Base-by-base conservation (phyloP, 2,888 invertebrate species). In the Lasioglossum pauxillum region DNA sequence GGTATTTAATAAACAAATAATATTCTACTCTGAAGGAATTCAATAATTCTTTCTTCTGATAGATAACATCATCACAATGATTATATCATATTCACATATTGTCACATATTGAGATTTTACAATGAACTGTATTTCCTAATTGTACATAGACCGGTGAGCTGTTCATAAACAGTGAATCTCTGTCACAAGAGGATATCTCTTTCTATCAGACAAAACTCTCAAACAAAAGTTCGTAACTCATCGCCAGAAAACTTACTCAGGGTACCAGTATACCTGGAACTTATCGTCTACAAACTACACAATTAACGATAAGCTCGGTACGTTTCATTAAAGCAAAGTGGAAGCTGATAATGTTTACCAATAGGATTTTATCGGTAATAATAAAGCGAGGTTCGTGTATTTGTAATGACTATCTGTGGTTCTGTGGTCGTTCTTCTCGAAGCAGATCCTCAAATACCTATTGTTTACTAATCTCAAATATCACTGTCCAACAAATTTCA, bases 291-390 rank as follows among this genome's bases (percentile, higher is more conserved):
- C 49, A 49, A 75, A 46, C 69, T 76, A 67, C 85, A 73, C 85
- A 78, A 85, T 86, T 79, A 85, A 31, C 78, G 82, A 86, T 86
- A 85, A 86, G 82, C 72, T 3, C 64, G 46, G 14, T 8, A 46
- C 69, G 82, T 82, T 85, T 85, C 85, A 76, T 82, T 85, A 80
- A 85, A 78, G 82, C 67, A 12, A 19, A 41, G 41, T 41, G 49
- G 69, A 75, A 78, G 64, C 44, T 78, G 64, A 77, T 73, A 86
- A 49, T 82, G 85, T 76, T 85, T 85, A 76, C 78, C 38, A 49
- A 49, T 7, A 49, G 49, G 23, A 49, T 23, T 23, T 49, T 23
- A 82, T 72, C 53, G 77, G 10, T n/a, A 38, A 64, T 16, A 60
- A 71, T 60, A 84, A 27, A 71, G 41, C 49, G 44, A 19, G 27